A percentile compares a stretch with the other conserved stretches of the same genome.
Conservation (phyloP, 2,797 vertebrate genomes). For the Rhinichthys osculus region DNA sequence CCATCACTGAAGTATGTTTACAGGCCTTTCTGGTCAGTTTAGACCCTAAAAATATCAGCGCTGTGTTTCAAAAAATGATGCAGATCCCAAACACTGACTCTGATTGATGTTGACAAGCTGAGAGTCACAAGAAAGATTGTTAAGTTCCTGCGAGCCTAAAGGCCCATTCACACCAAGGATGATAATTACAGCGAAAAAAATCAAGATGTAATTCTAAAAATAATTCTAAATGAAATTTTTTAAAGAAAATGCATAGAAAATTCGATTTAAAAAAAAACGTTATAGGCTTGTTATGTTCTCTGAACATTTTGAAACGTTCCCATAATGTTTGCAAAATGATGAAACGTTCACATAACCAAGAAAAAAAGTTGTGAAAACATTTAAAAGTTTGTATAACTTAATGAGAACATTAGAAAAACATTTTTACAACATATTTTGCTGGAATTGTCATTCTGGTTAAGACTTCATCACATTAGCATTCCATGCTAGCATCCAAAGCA, state of each 20-base stretch:
- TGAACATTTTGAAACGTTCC: background rate
- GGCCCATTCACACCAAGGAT: background rate
- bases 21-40: slow-evolving; percentile 40
- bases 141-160: background rate
- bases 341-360: too few species aligned
- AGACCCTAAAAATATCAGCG: slow-evolving; percentile 43
- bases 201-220: background rate
- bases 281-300: background rate
- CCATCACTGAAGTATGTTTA: slow-evolving; percentile 53
- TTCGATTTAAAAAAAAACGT: too few species aligned
- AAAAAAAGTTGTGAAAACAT: too few species aligned
- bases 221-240: too few species aligned
- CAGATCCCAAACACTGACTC: slow-evolving; percentile 13
- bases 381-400: background rate
- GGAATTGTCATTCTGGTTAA: background rate
- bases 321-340: background rate
- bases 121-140: background rate
- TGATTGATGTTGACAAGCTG: slow-evolving; percentile 22
- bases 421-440: background rate
- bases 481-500: background rate
- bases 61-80: background rate
- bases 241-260: too few species aligned
- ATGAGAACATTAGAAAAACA: background rate
- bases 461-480: background rate
- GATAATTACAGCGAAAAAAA: background rate